Conservation (phyloP, 1,140 invertebrate genomes). For the Pantala flavescens region DNA sequence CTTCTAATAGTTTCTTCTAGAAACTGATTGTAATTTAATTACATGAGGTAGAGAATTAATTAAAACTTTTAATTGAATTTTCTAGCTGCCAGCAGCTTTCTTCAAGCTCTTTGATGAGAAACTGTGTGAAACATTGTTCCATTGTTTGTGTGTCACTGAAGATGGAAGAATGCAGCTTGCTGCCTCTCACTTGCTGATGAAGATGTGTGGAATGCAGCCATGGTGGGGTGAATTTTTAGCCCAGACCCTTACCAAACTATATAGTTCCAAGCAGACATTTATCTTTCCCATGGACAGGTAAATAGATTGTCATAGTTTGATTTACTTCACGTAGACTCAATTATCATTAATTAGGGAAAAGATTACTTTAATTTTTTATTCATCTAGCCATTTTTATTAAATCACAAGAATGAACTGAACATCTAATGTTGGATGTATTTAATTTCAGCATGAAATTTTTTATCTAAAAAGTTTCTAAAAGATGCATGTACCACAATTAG, state of each 20-base stretch:
- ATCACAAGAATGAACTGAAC: too few species aligned
- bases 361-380: not conserved
- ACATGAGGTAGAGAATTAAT: too few species aligned
- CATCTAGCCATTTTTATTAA: too few species aligned
- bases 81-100: conserved; percentile 38
- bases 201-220: conserved; percentile 61
- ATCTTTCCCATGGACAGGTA: conserved; percentile 80
- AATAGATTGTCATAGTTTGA: conserved; percentile 15
- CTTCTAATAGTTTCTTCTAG: too few species aligned
- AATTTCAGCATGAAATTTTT: too few species aligned
- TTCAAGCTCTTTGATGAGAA: conserved; percentile 45
- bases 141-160: conserved; percentile 51
- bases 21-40: too few species aligned
- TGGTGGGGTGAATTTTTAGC: conserved; percentile 87
- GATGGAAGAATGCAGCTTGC: conserved; percentile 55
- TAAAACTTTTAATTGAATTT: not conserved
- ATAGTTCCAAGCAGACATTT: conserved; percentile 58
- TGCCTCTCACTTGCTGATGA: conserved; percentile 63
- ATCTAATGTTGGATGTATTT: too few species aligned
- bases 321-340: conserved; percentile 11
- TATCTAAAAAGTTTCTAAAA: too few species aligned
- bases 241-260: conserved; percentile 64
- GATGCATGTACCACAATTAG: too few species aligned
- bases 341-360: not conserved
- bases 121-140: conserved; percentile 57